Percentiles rank a stretch among this genome's conserved stretches.
phyloP scores from a whole-genome alignment of 1,140 invertebrate species.

The Pissodes strobi region DNA sequence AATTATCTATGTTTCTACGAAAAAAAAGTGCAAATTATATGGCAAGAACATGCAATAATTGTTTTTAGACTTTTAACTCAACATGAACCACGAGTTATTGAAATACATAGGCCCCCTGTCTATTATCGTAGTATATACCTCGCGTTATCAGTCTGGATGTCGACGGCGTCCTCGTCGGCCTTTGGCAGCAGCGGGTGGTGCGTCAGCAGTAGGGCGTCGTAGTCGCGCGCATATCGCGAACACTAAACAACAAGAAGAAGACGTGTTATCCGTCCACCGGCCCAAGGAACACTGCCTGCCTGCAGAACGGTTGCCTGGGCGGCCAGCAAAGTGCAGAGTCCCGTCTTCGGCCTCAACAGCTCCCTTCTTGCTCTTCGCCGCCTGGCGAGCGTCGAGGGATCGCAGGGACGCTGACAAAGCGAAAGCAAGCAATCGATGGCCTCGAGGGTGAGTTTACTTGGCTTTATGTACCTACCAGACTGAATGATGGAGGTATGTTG shows the following conservation, averaged over 20 bases:
- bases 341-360: slow-evolving; percentile 25
- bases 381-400: slow-evolving; percentile 14
- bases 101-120: slow-evolving; percentile 5
- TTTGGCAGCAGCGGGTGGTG: slow-evolving; percentile 24
- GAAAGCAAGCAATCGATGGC: slow-evolving; percentile 27
- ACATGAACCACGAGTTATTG: too few species aligned
- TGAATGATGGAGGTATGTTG: neutral
- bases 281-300: slow-evolving; percentile 31
- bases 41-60: too few species aligned
- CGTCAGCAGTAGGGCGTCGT: slow-evolving; percentile 28
- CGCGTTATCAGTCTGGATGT: slow-evolving; percentile 5
- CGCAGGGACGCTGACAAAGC: slow-evolving; percentile 22
- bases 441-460: slow-evolving; percentile 9
- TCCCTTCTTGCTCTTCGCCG: slow-evolving; percentile 32
- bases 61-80: too few species aligned
- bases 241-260: slow-evolving; percentile 25
- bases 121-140: slow-evolving; percentile 14
- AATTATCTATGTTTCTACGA: too few species aligned
- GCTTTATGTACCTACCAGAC: neutral
- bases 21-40: too few species aligned
- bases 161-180: slow-evolving; percentile 5
- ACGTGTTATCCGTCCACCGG: slow-evolving; percentile 29
- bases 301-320: slow-evolving; percentile 27
- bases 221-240: slow-evolving; percentile 16
- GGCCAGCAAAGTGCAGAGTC: slow-evolving; percentile 13